These are phyloP conservation scores for Leucoma salicis DNA, from an alignment of 2,888 invertebrate genomes.

Conservation along the genomic window DNA sequence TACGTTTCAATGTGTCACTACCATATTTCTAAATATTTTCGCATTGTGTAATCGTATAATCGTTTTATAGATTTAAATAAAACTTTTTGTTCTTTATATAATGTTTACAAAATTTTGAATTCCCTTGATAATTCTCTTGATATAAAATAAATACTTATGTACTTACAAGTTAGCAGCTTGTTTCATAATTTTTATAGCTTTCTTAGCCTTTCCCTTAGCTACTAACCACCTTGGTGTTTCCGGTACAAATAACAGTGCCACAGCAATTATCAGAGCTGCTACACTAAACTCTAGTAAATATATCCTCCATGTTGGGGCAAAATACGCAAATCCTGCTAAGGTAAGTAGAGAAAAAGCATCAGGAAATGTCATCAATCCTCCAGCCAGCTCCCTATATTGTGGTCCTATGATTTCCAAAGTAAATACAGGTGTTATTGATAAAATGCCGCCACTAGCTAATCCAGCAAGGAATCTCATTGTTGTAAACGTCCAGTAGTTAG, in stretches of 20 bases:
- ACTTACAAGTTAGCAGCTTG: constrained; percentile 54
- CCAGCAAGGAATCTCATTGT: constrained; percentile 85
- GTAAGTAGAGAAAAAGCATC: constrained; percentile 42
- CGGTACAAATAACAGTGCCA: constrained; percentile 42
- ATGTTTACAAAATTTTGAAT: no score
- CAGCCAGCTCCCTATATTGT: constrained; percentile 58
- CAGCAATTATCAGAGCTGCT: constrained; percentile 35
- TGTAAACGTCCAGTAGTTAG: constrained; percentile 80
- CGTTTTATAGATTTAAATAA: no score
- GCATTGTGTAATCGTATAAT: no score
- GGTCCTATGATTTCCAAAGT: constrained; percentile 83
- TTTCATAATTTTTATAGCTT: constrained; percentile 43
- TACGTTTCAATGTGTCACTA: no score
- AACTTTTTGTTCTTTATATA: no score
- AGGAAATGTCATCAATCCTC: constrained; percentile 34
- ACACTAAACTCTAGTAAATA: constrained; percentile 40
- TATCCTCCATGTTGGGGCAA: constrained; percentile 43
- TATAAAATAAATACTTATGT: not conserved
- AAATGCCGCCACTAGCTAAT: constrained; percentile 87
- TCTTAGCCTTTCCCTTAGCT: constrained; percentile 40
- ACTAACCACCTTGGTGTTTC: constrained; percentile 63
- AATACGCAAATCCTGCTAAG: constrained; percentile 46
- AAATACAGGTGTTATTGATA: constrained; percentile 76
- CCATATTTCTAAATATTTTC: not conserved
- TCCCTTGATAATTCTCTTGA: no score